Conservation (phyloP, 2,113 vertebrate genomes). For the Meleagris gallopavo region DNA sequence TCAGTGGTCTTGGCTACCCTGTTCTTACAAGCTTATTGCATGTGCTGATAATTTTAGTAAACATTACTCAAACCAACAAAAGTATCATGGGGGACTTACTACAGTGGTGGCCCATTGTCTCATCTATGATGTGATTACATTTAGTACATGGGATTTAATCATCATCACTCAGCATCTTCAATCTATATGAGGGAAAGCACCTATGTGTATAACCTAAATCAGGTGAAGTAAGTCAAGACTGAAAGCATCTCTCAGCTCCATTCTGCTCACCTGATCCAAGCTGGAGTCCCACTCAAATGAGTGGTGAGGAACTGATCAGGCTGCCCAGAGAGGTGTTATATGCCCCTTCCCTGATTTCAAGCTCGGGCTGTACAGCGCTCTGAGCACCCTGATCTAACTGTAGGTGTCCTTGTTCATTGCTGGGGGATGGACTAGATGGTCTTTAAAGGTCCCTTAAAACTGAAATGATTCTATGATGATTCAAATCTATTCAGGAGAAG, state of each 20-base stretch:
- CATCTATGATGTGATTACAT: not conserved
- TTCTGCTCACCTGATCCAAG: not conserved
- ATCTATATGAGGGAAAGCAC: not conserved
- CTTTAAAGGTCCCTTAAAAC: no score
- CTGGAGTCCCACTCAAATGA: not conserved
- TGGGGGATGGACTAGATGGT: no score
- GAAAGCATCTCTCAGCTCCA: not conserved
- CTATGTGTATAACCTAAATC: not conserved
- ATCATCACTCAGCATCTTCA: not conserved
- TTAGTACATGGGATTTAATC: not conserved
- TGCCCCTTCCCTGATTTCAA: no score
- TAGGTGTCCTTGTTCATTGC: no score
- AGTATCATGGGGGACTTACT: not conserved
- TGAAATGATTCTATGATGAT: no score
- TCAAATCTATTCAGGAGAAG: not conserved
- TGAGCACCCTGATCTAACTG: no score
- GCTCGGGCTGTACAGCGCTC: no score
- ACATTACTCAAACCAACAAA: not conserved
- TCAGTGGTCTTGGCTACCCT: not conserved
- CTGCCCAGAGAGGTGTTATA: no score
- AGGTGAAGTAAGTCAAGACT: accelerated
- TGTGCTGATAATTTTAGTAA: not conserved
- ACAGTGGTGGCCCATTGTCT: not conserved
- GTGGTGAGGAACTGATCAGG: no score
- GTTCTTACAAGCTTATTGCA: not conserved